phyloP scores from a whole-genome alignment of 2,113 vertebrate genomes.

The Pipra filicauda region DNA sequence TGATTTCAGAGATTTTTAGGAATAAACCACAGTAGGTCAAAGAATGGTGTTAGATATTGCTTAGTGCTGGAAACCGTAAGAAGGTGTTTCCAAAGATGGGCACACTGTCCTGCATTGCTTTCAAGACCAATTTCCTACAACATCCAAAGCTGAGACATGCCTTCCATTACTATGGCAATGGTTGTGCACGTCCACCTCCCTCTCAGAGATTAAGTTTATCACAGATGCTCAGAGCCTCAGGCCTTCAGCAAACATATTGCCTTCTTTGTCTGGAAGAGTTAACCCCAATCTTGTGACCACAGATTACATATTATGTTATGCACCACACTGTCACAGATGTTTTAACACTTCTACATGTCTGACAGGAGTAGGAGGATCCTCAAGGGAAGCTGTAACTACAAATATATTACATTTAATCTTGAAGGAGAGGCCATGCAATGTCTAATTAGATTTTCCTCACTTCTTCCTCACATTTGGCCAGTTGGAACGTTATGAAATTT shows the following conservation, averaged over 20 bases:
- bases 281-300: not conserved
- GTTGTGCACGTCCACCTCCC: not conserved
- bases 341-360: not conserved
- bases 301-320: not conserved
- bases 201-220: not conserved
- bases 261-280: not conserved
- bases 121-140: not conserved
- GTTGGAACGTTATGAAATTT: slow-evolving; percentile 7
- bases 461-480: slow-evolving; percentile 37
- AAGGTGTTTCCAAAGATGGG: not conserved
- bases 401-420: slow-evolving; percentile 15
- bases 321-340: not conserved
- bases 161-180: not conserved
- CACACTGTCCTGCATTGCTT: accelerated
- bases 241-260: not conserved
- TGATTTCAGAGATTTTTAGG: not conserved
- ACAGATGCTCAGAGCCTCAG: not conserved
- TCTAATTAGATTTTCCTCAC: slow-evolving; percentile 57
- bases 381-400: slow-evolving; percentile 24
- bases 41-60: not conserved
- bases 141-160: not conserved
- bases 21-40: not conserved
- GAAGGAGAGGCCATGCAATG: not conserved
- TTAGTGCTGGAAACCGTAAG: not conserved
- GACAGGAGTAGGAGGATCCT: slow-evolving; percentile 15